phyloP scores from a whole-genome alignment of 2,113 vertebrate genomes.

The Bos taurus region ARS-UCD2.0 NC_037354.1:9198001-9198500 shows the following conservation, averaged over 20 bases:
- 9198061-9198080: background rate
- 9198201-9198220: background rate
- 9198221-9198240: fast-evolving
- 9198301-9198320: background rate
- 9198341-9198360: background rate
- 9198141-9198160: background rate
- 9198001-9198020: conserved; percentile 83
- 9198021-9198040: conserved; percentile 79
- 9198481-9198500: background rate
- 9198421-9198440: background rate
- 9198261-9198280: fast-evolving
- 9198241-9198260: fast-evolving
- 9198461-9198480: background rate
- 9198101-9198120: background rate
- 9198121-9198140: background rate
- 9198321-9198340: background rate
- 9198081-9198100: background rate
- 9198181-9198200: background rate
- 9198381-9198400: background rate
- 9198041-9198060: background rate
- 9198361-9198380: background rate
- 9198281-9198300: background rate
- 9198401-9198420: background rate
- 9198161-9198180: fast-evolving
- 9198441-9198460: background rate